A percentile compares a stretch with the other conserved stretches of the same genome.
phyloP scores from a whole-genome alignment of 2,888 invertebrate genomes.

The Lingula anatina region DNA sequence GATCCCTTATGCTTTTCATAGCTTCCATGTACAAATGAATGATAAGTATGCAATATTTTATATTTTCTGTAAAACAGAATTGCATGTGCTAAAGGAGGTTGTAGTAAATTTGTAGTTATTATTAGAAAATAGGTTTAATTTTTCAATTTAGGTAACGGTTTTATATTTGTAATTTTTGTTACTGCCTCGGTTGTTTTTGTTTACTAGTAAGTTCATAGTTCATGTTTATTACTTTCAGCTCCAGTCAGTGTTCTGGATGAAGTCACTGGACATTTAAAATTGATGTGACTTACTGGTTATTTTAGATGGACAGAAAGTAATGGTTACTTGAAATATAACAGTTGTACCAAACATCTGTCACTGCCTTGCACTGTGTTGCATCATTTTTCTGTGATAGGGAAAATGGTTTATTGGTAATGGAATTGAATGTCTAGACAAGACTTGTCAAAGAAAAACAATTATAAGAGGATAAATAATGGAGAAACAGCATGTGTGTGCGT shows the following conservation, averaged over 20 bases:
- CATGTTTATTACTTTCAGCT: slow-evolving; percentile 45
- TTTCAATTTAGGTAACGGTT: no score
- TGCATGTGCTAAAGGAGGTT: background rate
- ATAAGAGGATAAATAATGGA: no score
- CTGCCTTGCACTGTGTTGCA: no score
- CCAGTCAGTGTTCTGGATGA: slow-evolving; percentile 69
- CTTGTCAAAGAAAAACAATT: no score
- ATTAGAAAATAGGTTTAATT: background rate
- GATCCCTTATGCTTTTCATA: background rate
- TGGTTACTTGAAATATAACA: no score
- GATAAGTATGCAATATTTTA: background rate
- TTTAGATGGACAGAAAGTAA: no score
- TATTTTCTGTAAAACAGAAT: background rate
- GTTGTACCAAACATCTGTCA: no score
- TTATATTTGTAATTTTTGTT: background rate
- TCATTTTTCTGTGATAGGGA: no score
- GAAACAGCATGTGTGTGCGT: no score
- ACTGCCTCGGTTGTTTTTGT: background rate
- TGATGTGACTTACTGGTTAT: no score
- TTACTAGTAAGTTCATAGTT: background rate
- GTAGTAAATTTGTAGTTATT: background rate
- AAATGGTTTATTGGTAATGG: no score
- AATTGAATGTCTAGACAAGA: no score
- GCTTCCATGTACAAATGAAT: background rate
- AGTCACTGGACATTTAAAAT: slow-evolving; percentile 82